Evolutionary conservation across 2,113 vertebrate genomes (phyloP).

Genomic region (Rynchops niger): DNA sequence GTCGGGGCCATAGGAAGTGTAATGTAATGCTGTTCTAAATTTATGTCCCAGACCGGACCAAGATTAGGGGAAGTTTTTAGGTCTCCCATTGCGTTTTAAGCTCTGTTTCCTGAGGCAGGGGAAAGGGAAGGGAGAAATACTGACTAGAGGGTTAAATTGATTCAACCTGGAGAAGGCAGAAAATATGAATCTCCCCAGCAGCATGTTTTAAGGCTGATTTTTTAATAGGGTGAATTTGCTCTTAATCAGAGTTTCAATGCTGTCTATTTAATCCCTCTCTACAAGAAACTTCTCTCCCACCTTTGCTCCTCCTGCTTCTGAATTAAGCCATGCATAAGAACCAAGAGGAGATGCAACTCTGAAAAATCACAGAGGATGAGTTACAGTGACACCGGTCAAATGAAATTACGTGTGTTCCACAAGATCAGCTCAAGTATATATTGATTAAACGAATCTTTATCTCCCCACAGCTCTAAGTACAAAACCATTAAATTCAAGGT

Average conservation of each 20-base stretch:
- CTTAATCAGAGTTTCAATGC: neutral
- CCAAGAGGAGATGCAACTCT: neutral
- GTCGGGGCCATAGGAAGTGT: neutral
- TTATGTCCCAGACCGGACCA: neutral
- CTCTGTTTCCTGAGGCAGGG: neutral
- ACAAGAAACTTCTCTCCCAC: neutral
- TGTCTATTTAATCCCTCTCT: neutral
- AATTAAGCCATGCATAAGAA: neutral
- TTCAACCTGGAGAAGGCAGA: neutral
- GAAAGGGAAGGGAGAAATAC: neutral
- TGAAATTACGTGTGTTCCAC: neutral
- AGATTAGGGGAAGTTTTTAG: neutral
- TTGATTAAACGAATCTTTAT: neutral
- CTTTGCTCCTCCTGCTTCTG: neutral
- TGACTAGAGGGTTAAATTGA: neutral
- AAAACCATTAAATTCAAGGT: neutral
- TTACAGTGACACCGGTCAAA: neutral
- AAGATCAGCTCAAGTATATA: neutral
- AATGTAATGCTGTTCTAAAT: conserved; percentile 16
- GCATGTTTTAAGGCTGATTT: neutral
- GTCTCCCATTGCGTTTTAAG: neutral
- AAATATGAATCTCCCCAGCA: neutral
- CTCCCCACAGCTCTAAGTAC: neutral
- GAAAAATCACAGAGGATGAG: neutral
- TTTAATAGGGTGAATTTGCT: neutral